Evolutionary conservation across 2,888 invertebrate species (phyloP).

Genomic region (Tanypteryx hageni): DNA sequence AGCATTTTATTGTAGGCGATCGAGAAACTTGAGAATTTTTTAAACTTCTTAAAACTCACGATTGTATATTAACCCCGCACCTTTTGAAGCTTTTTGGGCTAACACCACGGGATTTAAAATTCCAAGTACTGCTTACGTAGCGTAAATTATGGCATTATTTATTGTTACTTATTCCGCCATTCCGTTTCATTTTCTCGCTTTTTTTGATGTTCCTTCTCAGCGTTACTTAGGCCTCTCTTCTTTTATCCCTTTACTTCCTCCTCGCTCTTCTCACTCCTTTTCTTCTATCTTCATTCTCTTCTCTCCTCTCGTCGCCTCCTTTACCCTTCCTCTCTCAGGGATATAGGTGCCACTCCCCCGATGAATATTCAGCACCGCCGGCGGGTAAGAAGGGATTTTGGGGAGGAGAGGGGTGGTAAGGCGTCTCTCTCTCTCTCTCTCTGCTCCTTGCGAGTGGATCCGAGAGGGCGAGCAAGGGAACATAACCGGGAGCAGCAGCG

Average conservation of each 20-base stretch:
- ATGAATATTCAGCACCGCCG: slow-evolving; percentile 48
- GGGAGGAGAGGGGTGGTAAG: neutral
- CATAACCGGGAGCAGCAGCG: too few relatives aligned
- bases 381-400: slow-evolving; percentile 6
- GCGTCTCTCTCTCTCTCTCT: neutral
- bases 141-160: too few relatives aligned
- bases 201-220: neutral
- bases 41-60: too few relatives aligned
- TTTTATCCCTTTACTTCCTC: neutral
- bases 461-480: too few relatives aligned
- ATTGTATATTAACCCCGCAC: too few relatives aligned
- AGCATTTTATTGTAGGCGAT: too few relatives aligned
- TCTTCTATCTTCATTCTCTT: slow-evolving; percentile 31
- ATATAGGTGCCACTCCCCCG: slow-evolving; percentile 36
- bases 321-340: neutral
- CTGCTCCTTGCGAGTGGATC: too few relatives aligned
- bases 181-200: neutral
- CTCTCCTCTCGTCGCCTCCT: neutral
- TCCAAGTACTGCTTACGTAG: too few relatives aligned
- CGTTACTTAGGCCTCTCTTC: neutral
- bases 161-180: neutral
- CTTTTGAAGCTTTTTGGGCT: too few relatives aligned
- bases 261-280: slow-evolving; percentile 23
- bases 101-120: too few relatives aligned
- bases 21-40: too few relatives aligned